phyloP scores from a whole-genome alignment of 2,113 vertebrate genomes.

The Urocynchramus pylzowi region DNA sequence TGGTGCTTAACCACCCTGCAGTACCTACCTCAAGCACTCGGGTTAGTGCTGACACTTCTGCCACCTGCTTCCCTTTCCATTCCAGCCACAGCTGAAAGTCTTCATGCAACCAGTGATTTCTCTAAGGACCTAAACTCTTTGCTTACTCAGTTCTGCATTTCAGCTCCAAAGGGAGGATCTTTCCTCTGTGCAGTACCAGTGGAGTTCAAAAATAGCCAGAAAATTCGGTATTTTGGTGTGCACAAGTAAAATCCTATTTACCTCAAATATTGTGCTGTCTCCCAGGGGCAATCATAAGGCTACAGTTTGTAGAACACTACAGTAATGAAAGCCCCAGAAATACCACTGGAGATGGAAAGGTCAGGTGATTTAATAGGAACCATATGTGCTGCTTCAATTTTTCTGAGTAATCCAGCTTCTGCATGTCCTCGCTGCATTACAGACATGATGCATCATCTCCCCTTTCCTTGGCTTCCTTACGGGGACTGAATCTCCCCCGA shows the following conservation, averaged over 20 bases:
- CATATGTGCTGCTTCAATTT: not conserved
- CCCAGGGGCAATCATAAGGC: not conserved
- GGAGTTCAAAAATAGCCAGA: not conserved
- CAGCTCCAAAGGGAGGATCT: not conserved
- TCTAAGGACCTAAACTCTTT: not conserved
- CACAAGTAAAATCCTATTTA: not conserved
- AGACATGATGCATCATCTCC: not conserved
- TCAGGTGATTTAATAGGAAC: conserved; percentile 12
- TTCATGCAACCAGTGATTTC: not conserved
- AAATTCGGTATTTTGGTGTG: not conserved
- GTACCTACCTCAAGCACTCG: not conserved
- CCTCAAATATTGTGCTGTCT: not conserved
- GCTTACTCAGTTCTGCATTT: not conserved
- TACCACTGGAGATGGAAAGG: not conserved
- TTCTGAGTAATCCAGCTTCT: conserved; percentile 30
- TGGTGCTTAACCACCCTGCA: not conserved
- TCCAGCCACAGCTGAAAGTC: not conserved
- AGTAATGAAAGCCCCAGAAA: conserved; percentile 1
- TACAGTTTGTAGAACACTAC: not conserved
- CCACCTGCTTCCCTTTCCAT: not conserved
- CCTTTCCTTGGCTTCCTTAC: not conserved
- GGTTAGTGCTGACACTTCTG: not conserved
- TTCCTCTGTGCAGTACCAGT: not conserved
- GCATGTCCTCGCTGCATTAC: not conserved
- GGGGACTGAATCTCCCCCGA: not conserved